phyloP scores from a whole-genome alignment of 2,888 invertebrate species.

The Eupithecia inturbata region DNA sequence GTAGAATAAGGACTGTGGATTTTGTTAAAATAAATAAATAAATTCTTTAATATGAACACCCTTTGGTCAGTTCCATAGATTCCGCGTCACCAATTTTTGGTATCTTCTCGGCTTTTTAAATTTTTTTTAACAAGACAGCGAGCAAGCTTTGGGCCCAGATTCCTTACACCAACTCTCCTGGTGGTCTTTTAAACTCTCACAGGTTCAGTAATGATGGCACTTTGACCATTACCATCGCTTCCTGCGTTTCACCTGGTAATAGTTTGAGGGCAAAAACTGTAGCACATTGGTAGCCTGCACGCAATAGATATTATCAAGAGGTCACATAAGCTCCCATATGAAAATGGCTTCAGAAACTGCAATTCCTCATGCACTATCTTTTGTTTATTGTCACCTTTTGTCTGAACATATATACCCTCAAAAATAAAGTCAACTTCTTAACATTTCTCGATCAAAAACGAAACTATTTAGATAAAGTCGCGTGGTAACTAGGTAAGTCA shows the following conservation, averaged over 20 bases:
- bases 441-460: neutral
- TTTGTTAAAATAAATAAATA: too few species aligned
- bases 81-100: neutral
- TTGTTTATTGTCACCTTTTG: neutral
- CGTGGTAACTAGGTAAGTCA: neutral
- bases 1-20: too few species aligned
- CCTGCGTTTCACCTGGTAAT: constrained; percentile 24
- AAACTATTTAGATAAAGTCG: neutral
- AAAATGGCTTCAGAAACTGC: neutral
- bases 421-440: neutral
- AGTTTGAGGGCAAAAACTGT: constrained; percentile 18
- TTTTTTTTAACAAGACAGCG: neutral
- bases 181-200: constrained; percentile 26
- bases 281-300: constrained; percentile 27
- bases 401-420: neutral
- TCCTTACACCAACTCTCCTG: neutral
- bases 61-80: neutral
- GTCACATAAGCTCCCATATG: constrained; percentile 12
- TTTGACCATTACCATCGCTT: constrained; percentile 23
- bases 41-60: neutral
- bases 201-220: constrained; percentile 15
- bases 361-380: neutral
- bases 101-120: neutral
- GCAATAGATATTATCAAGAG: constrained; percentile 26
- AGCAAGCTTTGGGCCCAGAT: neutral